Percentiles rank a stretch among this genome's conserved stretches.
These are phyloP conservation scores for Patella caerulea DNA, from an alignment of 2,888 invertebrate species.

Conservation along the genomic window DNA sequence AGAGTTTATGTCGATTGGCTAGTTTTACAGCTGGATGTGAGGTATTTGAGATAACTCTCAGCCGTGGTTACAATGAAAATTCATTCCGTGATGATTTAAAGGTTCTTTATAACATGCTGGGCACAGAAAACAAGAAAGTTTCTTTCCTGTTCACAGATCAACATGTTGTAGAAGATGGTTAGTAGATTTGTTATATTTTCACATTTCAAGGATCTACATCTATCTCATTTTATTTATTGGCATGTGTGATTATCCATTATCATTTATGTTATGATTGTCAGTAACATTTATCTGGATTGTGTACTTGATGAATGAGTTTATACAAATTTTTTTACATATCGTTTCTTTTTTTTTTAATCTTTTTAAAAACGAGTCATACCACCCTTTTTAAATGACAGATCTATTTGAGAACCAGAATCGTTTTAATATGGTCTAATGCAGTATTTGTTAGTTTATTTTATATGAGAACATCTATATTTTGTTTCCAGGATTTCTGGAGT, in stretches of 20 bases:
- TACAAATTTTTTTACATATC: too few relatives aligned
- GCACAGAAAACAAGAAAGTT: slow-evolving; percentile 83
- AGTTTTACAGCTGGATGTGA: slow-evolving; percentile 88
- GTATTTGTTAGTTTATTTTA: not conserved
- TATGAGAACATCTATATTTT: slow-evolving; percentile 13
- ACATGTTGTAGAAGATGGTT: slow-evolving; percentile 77
- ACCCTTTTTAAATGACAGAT: not conserved
- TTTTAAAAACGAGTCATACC: not conserved
- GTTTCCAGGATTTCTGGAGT: slow-evolving; percentile 81
- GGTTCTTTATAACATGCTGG: slow-evolving; percentile 81
- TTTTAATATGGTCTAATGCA: not conserved
- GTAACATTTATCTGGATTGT: too few relatives aligned
- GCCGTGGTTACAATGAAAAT: slow-evolving; percentile 87
- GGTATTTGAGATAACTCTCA: slow-evolving; percentile 85
- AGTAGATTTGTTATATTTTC: slow-evolving; percentile 13
- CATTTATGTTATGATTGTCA: too few relatives aligned
- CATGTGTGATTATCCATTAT: too few relatives aligned
- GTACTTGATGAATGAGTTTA: too few relatives aligned
- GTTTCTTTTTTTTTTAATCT: too few relatives aligned
- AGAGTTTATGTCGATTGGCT: slow-evolving; percentile 83
- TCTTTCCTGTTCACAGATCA: slow-evolving; percentile 89
- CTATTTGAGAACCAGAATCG: not conserved
- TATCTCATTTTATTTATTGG: too few relatives aligned
- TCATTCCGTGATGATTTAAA: slow-evolving; percentile 91
- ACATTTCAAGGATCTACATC: not conserved